Evolutionary conservation across 2,113 vertebrate genomes (phyloP), one percentile per base, ranked within the genome.

Genomic region (Australoheros scitulus): DNA sequence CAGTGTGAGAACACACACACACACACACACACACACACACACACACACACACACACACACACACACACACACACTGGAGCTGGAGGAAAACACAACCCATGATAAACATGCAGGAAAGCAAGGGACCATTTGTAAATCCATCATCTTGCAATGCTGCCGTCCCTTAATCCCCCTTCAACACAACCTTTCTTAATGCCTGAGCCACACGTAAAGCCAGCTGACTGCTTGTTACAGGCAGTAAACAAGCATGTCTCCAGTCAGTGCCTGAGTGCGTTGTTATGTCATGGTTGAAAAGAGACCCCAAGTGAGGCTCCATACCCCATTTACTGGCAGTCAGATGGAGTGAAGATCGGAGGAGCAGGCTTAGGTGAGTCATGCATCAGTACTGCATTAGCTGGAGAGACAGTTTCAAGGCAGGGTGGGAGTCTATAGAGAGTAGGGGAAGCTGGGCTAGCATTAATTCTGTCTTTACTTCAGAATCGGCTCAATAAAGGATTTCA

Each of bases 361-460:
- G 81, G 79, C 65, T 88, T 52, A 43, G 82, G 90, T 87, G 91
- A 90, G 87, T 93, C 90, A 88, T 80, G 72, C 87, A 79, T 87
- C 72, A 77, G 78, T 34, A 47, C 72, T 75, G 86, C 87, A 55
- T 91, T 78, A 76, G 86, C 72, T n/a, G 72, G 56, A 57, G 83
- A 79, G 76, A 89, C 80, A 32, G 79, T 82, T 82, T 88, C 68
- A 84, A 84, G 61, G 64, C 81, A 80, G 58, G 52, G 68, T 59
- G 60, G 80, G 75, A 78, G 79, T 85, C 81, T 58, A 38, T 22
- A 57, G 81, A 79, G 76, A 89, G 17, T 20, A 6, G 10, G 26
- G 61, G 43, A 76, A 86, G 74, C 61, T 20, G 18, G 47, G 55
- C n/a, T 34, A 22, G 13, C 43, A 68, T 80, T 84, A 79, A 84